Evolutionary conservation across 1,140 invertebrate species (phyloP).

Genomic region (Bombyx mori): ASM3026992v2 NC_085111.1:8450001-8450500

Average conservation of each 20-base stretch:
- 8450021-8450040: slow-evolving; percentile 30
- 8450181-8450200: slow-evolving; percentile 51
- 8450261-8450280: slow-evolving; percentile 47
- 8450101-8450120: slow-evolving; percentile 23
- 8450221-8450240: slow-evolving; percentile 40
- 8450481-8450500: slow-evolving; percentile 60
- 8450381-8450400: slow-evolving; percentile 39
- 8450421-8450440: slow-evolving; percentile 46
- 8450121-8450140: slow-evolving; percentile 38
- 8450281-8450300: slow-evolving; percentile 36
- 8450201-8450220: slow-evolving; percentile 48
- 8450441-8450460: slow-evolving; percentile 52
- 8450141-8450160: slow-evolving; percentile 26
- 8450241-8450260: slow-evolving; percentile 54
- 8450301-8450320: slow-evolving; percentile 52
- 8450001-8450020: slow-evolving; percentile 34
- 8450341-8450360: slow-evolving; percentile 54
- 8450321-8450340: slow-evolving; percentile 36
- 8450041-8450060: slow-evolving; percentile 33
- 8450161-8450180: slow-evolving; percentile 40
- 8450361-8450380: slow-evolving; percentile 42
- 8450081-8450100: slow-evolving; percentile 24
- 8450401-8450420: slow-evolving; percentile 36
- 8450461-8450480: slow-evolving; percentile 43
- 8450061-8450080: slow-evolving; percentile 41